Evolutionary conservation across 2,113 vertebrate genomes (phyloP).

Genomic region (Zeus faber): DNA sequence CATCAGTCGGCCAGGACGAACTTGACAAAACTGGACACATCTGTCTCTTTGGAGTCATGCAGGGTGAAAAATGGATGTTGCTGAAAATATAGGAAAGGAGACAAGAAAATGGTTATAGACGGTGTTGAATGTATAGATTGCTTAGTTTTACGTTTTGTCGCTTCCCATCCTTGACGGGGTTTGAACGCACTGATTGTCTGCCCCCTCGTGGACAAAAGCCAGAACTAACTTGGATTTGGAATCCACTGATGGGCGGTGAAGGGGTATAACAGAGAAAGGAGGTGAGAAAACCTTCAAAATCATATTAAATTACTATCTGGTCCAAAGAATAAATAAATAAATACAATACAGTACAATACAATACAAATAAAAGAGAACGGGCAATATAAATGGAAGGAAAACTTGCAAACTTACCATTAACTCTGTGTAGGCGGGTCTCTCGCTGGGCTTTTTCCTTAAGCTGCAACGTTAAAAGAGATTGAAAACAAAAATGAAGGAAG

Average conservation of each 20-base stretch:
- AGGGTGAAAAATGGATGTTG: constrained; percentile 92
- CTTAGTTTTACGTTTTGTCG: no score
- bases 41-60: constrained; percentile 97
- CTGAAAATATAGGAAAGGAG: constrained; percentile 60
- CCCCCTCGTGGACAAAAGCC: constrained; percentile 52
- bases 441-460: constrained; percentile 98
- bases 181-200: constrained; percentile 21
- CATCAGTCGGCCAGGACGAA: constrained; percentile 90
- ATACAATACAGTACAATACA: background rate
- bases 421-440: constrained; percentile 95
- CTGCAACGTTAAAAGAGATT: constrained; percentile 35
- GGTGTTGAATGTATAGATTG: no score
- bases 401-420: constrained; percentile 89
- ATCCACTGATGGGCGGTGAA: no score
- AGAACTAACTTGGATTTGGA: no score
- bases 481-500: background rate
- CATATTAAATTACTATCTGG: background rate
- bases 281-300: background rate
- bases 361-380: background rate
- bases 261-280: no score
- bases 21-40: constrained; percentile 99
- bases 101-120: background rate
- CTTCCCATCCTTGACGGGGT: no score
- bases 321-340: background rate
- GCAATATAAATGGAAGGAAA: background rate